Evolutionary conservation across 2,113 vertebrate genomes (phyloP), one percentile per base, ranked within the genome.

Genomic region (Carettochelys insculpta): DNA sequence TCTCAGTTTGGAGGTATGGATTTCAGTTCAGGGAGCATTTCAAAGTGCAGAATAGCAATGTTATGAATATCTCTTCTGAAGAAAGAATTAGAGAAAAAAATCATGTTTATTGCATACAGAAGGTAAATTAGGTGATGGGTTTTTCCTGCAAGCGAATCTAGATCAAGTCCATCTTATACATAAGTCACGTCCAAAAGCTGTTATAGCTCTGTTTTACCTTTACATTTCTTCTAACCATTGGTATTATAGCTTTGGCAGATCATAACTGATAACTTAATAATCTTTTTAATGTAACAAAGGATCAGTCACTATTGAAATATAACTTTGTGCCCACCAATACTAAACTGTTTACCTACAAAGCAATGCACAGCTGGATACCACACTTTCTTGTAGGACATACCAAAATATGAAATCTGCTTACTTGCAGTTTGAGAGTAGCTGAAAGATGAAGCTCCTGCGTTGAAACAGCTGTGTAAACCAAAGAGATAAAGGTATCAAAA

Each of bases 401-500:
- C 88, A 83, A 94, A 94, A 92, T 77, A 48, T 91, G 47, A 89
- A 91, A 50, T 87, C 92, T 54, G 2, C 94, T 84, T 87, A 80
- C 80, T 94, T 68, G 61, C 85, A 75, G 77, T 89, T 92, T 76
- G 77, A 91, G 94, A 91, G 89, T 81, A 93, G 88, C 68, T 91
- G 91, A 61, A 84, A 95, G 80, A 79, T 65, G 43, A 78, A 75
- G 89, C 75, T 95, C 89, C 79, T 88, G 87, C 93, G 88, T 90
- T 84, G 51, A 80, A 89, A 80, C 20, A 81, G 51, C 85, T 90
- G 79, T 92, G 56, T 34, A 90, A 89, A 94, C 91, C 48, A 96
- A 96, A 88, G 25, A 96, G 90, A 93, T 47, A 82, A 87, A 88
- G 76, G 87, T 93, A 92, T 86, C 54, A 48, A 84, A 84, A 95